Evolutionary conservation across 2,888 invertebrate species (phyloP).

Genomic region (Neria commutata): DNA sequence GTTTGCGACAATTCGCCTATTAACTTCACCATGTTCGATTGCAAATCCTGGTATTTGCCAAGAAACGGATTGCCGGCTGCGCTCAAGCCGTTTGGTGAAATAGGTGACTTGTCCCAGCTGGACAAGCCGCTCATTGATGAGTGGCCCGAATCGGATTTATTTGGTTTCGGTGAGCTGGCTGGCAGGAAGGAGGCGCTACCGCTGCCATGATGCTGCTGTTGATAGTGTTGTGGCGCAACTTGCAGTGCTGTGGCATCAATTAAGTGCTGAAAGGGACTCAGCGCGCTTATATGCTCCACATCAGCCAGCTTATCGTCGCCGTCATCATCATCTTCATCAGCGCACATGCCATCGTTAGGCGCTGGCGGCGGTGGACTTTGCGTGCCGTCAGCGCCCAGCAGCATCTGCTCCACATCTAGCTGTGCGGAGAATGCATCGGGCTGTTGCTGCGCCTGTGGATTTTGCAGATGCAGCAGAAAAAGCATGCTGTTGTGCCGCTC

Average conservation of each 20-base stretch:
- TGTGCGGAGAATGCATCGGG: conserved; percentile 37
- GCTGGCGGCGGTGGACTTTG: conserved; percentile 84
- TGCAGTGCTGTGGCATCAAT: conserved; percentile 22
- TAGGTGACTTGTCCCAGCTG: conserved; percentile 83
- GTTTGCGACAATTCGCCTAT: conserved; percentile 15
- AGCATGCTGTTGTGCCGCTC: conserved; percentile 61
- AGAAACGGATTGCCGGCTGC: conserved; percentile 29
- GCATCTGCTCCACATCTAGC: conserved; percentile 39
- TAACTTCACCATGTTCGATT: conserved; percentile 33
- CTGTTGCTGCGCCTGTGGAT: conserved; percentile 52
- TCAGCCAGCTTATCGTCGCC: conserved; percentile 17
- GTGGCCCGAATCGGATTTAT: conserved; percentile 85
- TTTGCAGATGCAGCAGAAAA: conserved; percentile 58
- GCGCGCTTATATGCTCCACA: conserved; percentile 22
- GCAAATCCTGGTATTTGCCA: conserved; percentile 32
- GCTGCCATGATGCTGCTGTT: conserved; percentile 19
- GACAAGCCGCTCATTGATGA: conserved; percentile 89
- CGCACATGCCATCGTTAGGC: conserved; percentile 68
- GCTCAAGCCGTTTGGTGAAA: too few relatives aligned
- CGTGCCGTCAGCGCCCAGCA: conserved; percentile 56
- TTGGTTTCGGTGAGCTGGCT: conserved; percentile 43
- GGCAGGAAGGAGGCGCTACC: conserved; percentile 43
- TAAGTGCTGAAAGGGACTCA: conserved; percentile 49
- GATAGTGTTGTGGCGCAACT: conserved; percentile 3
- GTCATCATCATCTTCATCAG: conserved; percentile 44